These are phyloP conservation scores for Altica lythri DNA, from an alignment of 2,888 invertebrate genomes.

Conservation along the genomic window DNA sequence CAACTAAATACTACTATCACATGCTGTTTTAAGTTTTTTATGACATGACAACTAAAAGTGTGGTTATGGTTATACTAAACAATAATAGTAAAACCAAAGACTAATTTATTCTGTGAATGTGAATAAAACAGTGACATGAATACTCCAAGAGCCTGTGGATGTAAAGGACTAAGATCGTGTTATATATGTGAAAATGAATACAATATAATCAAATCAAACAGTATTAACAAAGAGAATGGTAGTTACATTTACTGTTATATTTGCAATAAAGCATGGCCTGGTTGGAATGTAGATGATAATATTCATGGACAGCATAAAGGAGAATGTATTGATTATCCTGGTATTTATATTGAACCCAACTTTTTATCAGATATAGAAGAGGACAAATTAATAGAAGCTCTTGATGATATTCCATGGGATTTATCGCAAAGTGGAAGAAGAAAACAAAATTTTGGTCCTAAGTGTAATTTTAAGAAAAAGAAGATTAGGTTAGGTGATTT, in stretches of 20 bases:
- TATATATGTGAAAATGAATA: conserved; percentile 79
- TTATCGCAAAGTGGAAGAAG: conserved; percentile 93
- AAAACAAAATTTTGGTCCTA: conserved; percentile 98
- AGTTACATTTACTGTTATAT: conserved; percentile 76
- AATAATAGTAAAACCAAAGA: no score
- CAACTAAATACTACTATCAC: no score
- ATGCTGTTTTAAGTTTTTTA: no score
- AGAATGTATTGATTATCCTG: conserved; percentile 65
- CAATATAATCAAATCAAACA: conserved; percentile 53
- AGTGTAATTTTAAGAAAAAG: conserved; percentile 95
- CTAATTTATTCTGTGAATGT: no score
- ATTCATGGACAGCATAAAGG: conserved; percentile 68
- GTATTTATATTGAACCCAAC: conserved; percentile 68
- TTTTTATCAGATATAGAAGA: conserved; percentile 79
- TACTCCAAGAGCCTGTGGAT: conserved; percentile 80
- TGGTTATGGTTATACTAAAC: no score
- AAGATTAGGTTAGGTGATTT: conserved; percentile 81
- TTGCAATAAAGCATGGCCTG: conserved; percentile 77
- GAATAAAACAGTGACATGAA: no score
- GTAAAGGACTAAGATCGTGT: conserved; percentile 91
- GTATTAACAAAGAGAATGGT: conserved; percentile 54
- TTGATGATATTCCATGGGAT: conserved; percentile 86
- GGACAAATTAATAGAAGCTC: conserved; percentile 63
- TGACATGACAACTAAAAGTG: no score
- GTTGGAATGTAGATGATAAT: conserved; percentile 68